A percentile compares a stretch with the other conserved stretches of the same genome.
Evolutionary conservation across 2,888 invertebrate genomes (phyloP).

Genomic region (Watsonalla cultraria): DNA sequence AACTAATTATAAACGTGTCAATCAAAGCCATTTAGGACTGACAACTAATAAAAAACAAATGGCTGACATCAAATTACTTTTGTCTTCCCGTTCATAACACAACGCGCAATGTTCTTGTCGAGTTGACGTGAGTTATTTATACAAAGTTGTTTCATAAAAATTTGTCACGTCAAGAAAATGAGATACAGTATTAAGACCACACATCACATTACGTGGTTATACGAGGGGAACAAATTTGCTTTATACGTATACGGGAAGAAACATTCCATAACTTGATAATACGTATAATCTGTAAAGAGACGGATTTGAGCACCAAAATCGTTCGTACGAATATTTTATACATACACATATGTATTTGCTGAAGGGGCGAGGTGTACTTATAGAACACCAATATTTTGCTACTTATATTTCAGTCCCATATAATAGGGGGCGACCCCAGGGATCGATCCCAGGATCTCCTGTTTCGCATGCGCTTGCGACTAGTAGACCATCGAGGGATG

Average conservation of each 20-base stretch:
- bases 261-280: not conserved
- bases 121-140: constrained; percentile 5
- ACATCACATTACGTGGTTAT: constrained; percentile 4
- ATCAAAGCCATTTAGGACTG: not conserved
- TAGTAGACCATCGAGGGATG: too few species aligned
- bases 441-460: too few species aligned
- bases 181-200: constrained; percentile 2
- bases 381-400: too few species aligned
- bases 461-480: too few species aligned
- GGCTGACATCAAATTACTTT: not conserved
- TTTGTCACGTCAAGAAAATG: constrained; percentile 3
- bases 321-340: not conserved
- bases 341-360: too few species aligned
- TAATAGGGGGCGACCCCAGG: too few species aligned
- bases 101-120: not conserved
- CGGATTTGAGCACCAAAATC: too few species aligned
- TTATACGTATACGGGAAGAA: not conserved
- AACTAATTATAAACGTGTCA: not conserved
- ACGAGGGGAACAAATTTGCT: constrained; percentile 4
- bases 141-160: constrained; percentile 4
- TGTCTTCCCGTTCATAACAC: not conserved
- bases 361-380: too few species aligned
- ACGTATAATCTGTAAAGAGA: too few species aligned
- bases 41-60: not conserved
- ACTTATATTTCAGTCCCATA: too few species aligned